Evolutionary conservation across 37 sponge, comb jelly and placozoan species (phyloP).

Genomic region (Agelas oroides): DNA sequence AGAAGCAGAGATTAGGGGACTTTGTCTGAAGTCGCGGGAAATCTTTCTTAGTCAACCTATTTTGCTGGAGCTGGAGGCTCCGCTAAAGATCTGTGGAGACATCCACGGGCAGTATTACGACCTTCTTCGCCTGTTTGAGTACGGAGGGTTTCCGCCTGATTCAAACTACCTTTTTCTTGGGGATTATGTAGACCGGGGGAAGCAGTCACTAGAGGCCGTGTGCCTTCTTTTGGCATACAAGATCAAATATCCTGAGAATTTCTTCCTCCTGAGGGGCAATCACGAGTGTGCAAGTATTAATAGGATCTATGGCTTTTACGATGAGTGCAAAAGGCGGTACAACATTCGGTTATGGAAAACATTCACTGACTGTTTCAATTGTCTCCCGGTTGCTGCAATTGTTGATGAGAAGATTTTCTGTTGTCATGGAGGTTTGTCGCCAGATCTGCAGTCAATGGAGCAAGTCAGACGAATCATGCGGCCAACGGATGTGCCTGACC

Average conservation of each 20-base stretch:
- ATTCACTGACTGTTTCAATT: slow-evolving; percentile 99
- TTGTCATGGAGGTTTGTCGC: slow-evolving; percentile 99
- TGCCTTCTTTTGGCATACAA: slow-evolving; percentile 99
- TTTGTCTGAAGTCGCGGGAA: slow-evolving; percentile 92
- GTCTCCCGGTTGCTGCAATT: slow-evolving; percentile 98
- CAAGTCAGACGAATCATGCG: slow-evolving; percentile 97
- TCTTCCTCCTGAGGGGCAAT: slow-evolving; percentile 97
- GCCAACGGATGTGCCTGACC: slow-evolving; percentile 99
- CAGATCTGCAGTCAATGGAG: slow-evolving; percentile 98
- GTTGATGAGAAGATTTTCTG: slow-evolving; percentile 99
- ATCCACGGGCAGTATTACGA: slow-evolving; percentile 98
- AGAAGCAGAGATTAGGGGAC: slow-evolving; percentile 85
- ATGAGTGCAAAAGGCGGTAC: slow-evolving; percentile 98
- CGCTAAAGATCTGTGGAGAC: slow-evolving; percentile 95
- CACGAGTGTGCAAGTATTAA: slow-evolving; percentile 99
- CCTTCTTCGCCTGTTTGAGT: slow-evolving; percentile 91
- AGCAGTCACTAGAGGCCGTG: slow-evolving; percentile 96
- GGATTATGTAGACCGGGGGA: slow-evolving; percentile 95
- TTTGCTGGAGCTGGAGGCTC: slow-evolving; percentile 91
- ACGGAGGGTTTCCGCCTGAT: slow-evolving; percentile 97
- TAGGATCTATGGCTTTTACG: slow-evolving; percentile 99
- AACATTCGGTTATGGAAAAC: slow-evolving; percentile 99
- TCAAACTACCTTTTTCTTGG: slow-evolving; percentile 95
- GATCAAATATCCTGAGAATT: slow-evolving; percentile 99
- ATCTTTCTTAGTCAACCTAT: slow-evolving; percentile 95